Conservation (phyloP, 2,113 vertebrate genomes). For the Eptesicus fuscus region DNA sequence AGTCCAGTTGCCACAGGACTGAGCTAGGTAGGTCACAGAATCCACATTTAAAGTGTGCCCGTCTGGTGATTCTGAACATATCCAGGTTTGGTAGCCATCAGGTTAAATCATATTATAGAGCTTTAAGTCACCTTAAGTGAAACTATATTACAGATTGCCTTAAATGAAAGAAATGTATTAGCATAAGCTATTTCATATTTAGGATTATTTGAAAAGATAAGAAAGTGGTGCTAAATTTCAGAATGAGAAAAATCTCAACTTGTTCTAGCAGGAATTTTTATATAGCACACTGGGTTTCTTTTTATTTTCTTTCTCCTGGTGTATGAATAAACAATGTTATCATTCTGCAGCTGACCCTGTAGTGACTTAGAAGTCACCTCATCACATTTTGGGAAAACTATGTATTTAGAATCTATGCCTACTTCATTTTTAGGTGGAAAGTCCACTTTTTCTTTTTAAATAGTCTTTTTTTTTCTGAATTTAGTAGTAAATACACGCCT, state of each 20-base stretch:
- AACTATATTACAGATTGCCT: neutral
- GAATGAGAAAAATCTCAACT: neutral
- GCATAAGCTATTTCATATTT: neutral
- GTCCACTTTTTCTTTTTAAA: neutral
- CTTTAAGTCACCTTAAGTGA: neutral
- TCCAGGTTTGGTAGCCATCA: neutral
- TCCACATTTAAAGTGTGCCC: neutral
- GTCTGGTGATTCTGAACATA: neutral
- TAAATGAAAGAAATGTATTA: neutral
- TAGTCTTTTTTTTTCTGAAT: neutral
- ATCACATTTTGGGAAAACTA: conserved; percentile 9
- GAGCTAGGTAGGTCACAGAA: neutral
- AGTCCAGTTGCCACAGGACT: neutral
- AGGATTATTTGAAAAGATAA: neutral
- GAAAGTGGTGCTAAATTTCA: neutral
- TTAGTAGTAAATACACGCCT: neutral
- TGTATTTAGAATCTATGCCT: neutral
- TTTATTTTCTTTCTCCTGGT: neutral
- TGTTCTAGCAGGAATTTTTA: conserved; percentile 3
- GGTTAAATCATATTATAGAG: neutral
- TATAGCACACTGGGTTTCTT: neutral
- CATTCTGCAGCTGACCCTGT: neutral
- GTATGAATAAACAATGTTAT: neutral
- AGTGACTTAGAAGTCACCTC: neutral
- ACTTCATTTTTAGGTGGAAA: neutral